Evolutionary conservation across 2,797 vertebrate species (phyloP), one percentile per base, ranked within the genome.

Genomic region (Pitangus sulphuratus): DNA sequence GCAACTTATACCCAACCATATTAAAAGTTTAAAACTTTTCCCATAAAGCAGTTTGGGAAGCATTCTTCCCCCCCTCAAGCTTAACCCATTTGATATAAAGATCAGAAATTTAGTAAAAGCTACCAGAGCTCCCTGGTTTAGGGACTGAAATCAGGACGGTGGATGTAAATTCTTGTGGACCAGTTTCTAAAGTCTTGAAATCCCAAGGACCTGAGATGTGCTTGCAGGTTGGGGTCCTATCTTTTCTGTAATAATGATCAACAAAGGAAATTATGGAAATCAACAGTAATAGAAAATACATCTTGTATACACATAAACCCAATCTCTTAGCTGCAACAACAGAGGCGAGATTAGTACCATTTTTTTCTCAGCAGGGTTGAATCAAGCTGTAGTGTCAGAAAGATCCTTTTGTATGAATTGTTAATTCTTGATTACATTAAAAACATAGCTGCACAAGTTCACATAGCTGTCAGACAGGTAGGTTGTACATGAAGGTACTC

Each of bases 91-190:
- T 42, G 25, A 21, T 47, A 13, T 39, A 48, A 74, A 61, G 14
- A 57, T n/a, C 35, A 50, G 30, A 85, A 75, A 64, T 57, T 15
- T 10, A 64, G 44, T 25, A 26, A 64, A 54, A 56, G 47, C 15
- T 47, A 21, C 25, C 15, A 60, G 15, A 68, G n/a, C 35, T 78
- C 17, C 17, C 19, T 0, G 0, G 18, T 50, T 71, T 26, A 35
- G 40, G 18, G 19, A 26, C 47, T 47, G 57, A 51, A 78, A 15
- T 70, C 15, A 47, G 40, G 24, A 61, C 16, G 21, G 15, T 19
- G 25, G 28, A 8, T n/a, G 13, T 24, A 33, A 80, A 31, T 11
- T 62, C 30, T 57, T 53, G 10, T 3, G 1, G 31, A 15, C 16
- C 21, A 17, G 15, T 35, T 69, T 86, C 53, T 64, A 24, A 42